These are phyloP conservation scores for Phenganax stokvisi DNA, from an alignment of 92 coral and sea anemone species.

Conservation along the genomic window DNA sequence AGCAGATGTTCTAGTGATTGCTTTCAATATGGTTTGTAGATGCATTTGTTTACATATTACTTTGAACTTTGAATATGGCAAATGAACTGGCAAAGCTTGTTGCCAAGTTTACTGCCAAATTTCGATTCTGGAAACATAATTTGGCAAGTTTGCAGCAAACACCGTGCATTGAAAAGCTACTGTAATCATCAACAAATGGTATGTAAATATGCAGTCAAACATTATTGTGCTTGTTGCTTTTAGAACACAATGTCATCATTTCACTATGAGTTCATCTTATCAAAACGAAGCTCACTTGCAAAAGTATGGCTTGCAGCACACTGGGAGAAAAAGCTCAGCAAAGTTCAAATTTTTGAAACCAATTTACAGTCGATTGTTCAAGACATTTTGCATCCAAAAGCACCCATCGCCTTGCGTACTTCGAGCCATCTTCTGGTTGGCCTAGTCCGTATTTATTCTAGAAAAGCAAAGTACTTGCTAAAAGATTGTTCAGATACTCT, in stretches of 20 bases:
- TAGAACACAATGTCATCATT: constrained; percentile 47
- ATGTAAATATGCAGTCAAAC: no score
- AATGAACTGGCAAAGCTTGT: no score
- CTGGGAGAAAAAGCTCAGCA: constrained; percentile 97
- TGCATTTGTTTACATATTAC: no score
- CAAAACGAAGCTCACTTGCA: constrained; percentile 92
- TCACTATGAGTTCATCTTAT: constrained; percentile 86
- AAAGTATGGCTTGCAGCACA: constrained; percentile 99
- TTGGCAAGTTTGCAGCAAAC: no score
- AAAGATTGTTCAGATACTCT: constrained; percentile 97
- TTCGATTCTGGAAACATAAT: no score
- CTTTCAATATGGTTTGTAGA: no score
- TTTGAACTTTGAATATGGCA: no score
- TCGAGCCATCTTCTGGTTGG: constrained; percentile 95
- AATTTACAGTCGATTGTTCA: constrained; percentile 89
- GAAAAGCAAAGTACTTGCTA: constrained; percentile 87
- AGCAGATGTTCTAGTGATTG: no score
- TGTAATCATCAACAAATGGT: no score
- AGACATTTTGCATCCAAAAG: constrained; percentile 82
- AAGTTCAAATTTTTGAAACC: constrained; percentile 86
- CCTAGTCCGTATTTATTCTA: constrained; percentile 88
- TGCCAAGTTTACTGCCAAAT: no score
- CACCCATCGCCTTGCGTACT: constrained; percentile 89
- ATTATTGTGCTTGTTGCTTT: background rate
- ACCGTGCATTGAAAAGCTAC: no score